Percentiles rank a stretch among this genome's conserved stretches.
phyloP scores from a whole-genome alignment of 1,140 invertebrate genomes.

The Drosophila guanche region DNA sequence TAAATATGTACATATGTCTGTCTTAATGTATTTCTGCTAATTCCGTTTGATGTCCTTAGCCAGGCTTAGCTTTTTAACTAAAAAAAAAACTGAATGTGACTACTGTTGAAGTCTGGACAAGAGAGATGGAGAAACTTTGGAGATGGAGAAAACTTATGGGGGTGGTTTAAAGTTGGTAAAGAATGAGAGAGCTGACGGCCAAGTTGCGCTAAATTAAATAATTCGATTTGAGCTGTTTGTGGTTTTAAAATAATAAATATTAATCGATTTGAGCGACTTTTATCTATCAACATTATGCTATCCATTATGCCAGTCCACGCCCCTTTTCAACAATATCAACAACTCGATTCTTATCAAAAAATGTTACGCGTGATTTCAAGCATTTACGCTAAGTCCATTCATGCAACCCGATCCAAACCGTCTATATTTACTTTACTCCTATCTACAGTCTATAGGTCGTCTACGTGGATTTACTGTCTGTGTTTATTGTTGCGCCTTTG shows the following conservation, averaged over 20 bases:
- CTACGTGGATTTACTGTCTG: neutral
- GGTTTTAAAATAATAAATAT: too few species aligned
- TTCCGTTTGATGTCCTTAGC: slow-evolving; percentile 47
- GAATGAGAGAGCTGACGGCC: neutral
- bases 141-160: too few species aligned
- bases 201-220: neutral
- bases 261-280: neutral
- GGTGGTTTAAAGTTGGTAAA: neutral
- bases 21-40: slow-evolving; percentile 20
- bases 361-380: neutral
- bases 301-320: neutral
- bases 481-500: neutral
- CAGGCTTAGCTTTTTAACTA: slow-evolving; percentile 16
- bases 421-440: neutral
- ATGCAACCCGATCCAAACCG: neutral
- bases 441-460: slow-evolving; percentile 22
- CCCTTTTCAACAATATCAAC: slow-evolving; percentile 2
- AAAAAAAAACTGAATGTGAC: slow-evolving; percentile 21
- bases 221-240: neutral
- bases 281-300: neutral
- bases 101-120: neutral
- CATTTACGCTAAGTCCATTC: neutral
- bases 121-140: too few species aligned
- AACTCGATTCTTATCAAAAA: slow-evolving; percentile 5
- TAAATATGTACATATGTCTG: slow-evolving; percentile 5